Evolutionary conservation across 2,797 vertebrate genomes (phyloP), one percentile per base, ranked within the genome.

Genomic region (Gephyroberyx darwinii): DNA sequence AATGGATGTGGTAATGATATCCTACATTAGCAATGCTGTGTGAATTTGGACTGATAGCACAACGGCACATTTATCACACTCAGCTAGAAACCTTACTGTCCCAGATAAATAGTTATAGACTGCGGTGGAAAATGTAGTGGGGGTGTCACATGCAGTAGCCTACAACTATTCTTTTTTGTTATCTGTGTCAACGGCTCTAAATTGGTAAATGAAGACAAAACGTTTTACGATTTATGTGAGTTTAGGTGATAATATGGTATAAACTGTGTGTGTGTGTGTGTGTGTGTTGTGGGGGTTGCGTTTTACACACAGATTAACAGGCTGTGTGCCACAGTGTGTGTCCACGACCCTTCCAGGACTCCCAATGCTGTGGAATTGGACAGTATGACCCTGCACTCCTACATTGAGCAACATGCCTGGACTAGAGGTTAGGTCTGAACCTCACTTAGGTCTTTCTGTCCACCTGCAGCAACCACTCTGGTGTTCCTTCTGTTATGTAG

Each of bases 351-450:
- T 2, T 83, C 68, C 2, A 83, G 67, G 77, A 92, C 90, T 10
- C 92, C 91, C 2, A 78, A 88, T 0, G 91, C 93, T 1, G 52
- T 48, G 5, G 65, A 90, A 16, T 64, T 91, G 57, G 94, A 94
- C 84, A 86, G 91, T 41, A 92, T 93, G 91, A 94, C 93, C 0
- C 58, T 94, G 22, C 82, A 93, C 60, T 86, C 91, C 0, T 94
- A 86, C 78, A 41, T 88, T 16, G 80, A 92, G 22, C 78, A 82
- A 20, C 82, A 94, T 8, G 67, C 82, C 19, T 94, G 93, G 93
- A 93, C 93, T 30, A 48, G 69, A 83, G 89, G 93, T 93, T 17
- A 80, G 75, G 5, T 26, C 5, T 51, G 26, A 26, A 35, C 33
- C 7, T 4, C 33, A 35, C 33, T 35, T 35, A 26, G 5, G 5